phyloP scores from a whole-genome alignment of 2,113 vertebrate species.

The Ptychochromis oligacanthus region DNA sequence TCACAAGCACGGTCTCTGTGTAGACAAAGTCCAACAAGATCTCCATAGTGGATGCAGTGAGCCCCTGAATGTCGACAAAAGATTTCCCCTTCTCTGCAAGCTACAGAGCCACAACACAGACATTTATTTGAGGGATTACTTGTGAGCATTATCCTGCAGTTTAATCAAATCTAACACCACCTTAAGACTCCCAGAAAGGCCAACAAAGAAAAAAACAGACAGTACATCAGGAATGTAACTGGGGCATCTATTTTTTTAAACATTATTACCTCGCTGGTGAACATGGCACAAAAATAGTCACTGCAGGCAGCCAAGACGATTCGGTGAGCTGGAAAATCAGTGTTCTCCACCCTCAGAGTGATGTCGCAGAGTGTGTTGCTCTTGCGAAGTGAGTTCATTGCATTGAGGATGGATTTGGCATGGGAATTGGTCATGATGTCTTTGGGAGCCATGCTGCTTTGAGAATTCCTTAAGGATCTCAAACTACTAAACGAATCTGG shows the following conservation, averaged over 20 bases:
- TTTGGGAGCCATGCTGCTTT: slow-evolving; percentile 92
- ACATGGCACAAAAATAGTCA: slow-evolving; percentile 99
- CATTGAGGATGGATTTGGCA: slow-evolving; percentile 98
- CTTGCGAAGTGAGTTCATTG: slow-evolving; percentile 97
- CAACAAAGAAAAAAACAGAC: background rate
- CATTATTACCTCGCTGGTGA: slow-evolving; percentile 92
- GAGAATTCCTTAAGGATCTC: slow-evolving; percentile 53
- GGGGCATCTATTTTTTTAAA: background rate
- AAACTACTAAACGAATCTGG: slow-evolving; percentile 62
- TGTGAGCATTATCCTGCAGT: background rate
- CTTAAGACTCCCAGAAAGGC: background rate
- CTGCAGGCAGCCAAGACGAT: slow-evolving; percentile 98
- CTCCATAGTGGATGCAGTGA: slow-evolving; percentile 98
- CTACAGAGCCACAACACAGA: slow-evolving; percentile 70
- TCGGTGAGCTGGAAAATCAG: slow-evolving; percentile 95
- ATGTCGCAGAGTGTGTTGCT: slow-evolving; percentile 98
- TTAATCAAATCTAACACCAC: background rate
- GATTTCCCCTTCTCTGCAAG: slow-evolving; percentile 98
- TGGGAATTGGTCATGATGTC: slow-evolving; percentile 99
- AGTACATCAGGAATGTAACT: background rate
- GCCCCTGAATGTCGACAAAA: slow-evolving; percentile 96
- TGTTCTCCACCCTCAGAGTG: slow-evolving; percentile 93
- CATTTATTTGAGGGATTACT: background rate
- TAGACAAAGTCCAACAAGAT: slow-evolving; percentile 98
- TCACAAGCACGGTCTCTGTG: slow-evolving; percentile 97